Evolutionary conservation across 2,888 invertebrate species (phyloP).

Genomic region (Acronicta leporina): DNA sequence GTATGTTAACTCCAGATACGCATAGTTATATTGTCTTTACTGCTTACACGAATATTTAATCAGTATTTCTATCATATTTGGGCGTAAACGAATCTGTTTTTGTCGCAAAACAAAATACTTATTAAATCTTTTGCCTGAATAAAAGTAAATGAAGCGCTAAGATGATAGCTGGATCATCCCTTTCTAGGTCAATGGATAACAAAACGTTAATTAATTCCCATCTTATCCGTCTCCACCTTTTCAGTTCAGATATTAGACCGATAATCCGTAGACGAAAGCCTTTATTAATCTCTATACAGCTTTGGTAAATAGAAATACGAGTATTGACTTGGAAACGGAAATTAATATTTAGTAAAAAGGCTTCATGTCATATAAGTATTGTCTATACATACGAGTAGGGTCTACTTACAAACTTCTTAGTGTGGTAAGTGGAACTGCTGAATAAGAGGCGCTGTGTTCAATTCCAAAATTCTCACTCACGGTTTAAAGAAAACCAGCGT

Average conservation of each 20-base stretch:
- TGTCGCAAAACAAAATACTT: neutral
- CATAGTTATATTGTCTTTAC: too few species aligned
- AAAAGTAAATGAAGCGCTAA: constrained; percentile 16
- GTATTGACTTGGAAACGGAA: constrained; percentile 31
- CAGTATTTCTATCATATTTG: too few species aligned
- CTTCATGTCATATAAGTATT: neutral
- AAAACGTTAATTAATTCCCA: constrained; percentile 56
- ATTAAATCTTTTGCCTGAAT: neutral
- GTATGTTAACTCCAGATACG: too few species aligned
- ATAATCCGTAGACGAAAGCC: constrained; percentile 46
- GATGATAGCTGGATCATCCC: constrained; percentile 31
- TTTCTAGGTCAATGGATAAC: constrained; percentile 47
- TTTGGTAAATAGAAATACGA: constrained; percentile 30
- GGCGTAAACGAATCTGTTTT: neutral
- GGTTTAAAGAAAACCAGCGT: too few species aligned
- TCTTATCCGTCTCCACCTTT: constrained; percentile 38
- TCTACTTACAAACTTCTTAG: too few species aligned
- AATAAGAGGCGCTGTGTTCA: too few species aligned
- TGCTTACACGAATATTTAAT: too few species aligned
- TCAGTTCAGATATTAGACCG: constrained; percentile 35
- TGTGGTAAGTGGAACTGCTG: too few species aligned
- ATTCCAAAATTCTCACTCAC: too few species aligned
- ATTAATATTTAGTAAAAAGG: constrained; percentile 11
- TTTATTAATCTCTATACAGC: constrained; percentile 42
- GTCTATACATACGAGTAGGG: too few species aligned